Conservation (phyloP, 2,797 vertebrate species). For the Saxicola maurus region DNA sequence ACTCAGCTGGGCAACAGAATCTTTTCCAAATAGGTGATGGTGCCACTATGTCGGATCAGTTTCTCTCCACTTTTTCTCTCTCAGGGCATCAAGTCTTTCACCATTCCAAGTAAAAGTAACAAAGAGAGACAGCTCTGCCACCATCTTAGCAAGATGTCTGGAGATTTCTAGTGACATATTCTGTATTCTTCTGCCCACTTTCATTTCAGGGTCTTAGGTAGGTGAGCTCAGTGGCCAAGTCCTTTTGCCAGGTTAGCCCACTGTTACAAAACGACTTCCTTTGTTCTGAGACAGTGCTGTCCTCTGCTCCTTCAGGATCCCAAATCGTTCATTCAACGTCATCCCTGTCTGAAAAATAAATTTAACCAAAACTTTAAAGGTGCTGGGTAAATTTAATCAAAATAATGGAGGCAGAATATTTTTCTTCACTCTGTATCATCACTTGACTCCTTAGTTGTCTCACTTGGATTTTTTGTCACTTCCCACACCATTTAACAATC, state of each 20-base stretch:
- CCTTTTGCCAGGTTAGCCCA: slow-evolving; percentile 75
- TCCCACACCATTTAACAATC: not conserved
- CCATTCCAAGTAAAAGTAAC: slow-evolving; percentile 62
- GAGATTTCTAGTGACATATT: slow-evolving; percentile 48
- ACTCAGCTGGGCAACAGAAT: slow-evolving; percentile 44
- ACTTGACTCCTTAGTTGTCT: not conserved
- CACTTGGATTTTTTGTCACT: not conserved
- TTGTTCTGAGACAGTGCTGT: slow-evolving; percentile 78
- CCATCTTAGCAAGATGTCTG: slow-evolving; percentile 61
- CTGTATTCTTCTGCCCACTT: slow-evolving; percentile 44
- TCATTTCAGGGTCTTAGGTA: slow-evolving; percentile 32
- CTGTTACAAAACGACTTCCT: slow-evolving; percentile 91
- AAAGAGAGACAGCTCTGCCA: slow-evolving; percentile 55
- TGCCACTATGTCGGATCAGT: not conserved
- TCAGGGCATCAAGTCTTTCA: slow-evolving; percentile 35
- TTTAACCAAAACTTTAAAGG: not conserved
- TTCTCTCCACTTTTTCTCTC: slow-evolving; percentile 26
- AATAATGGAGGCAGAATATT: not conserved
- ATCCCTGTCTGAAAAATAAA: slow-evolving; percentile 82
- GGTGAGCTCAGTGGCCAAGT: slow-evolving; percentile 21
- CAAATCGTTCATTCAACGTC: slow-evolving; percentile 93
- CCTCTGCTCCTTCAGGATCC: slow-evolving; percentile 89
- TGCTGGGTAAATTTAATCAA: not conserved
- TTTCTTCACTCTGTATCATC: not conserved
- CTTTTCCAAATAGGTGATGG: slow-evolving; percentile 34